Conservation (phyloP, 2,113 vertebrate genomes). For the Ginglymostoma cirratum region DNA sequence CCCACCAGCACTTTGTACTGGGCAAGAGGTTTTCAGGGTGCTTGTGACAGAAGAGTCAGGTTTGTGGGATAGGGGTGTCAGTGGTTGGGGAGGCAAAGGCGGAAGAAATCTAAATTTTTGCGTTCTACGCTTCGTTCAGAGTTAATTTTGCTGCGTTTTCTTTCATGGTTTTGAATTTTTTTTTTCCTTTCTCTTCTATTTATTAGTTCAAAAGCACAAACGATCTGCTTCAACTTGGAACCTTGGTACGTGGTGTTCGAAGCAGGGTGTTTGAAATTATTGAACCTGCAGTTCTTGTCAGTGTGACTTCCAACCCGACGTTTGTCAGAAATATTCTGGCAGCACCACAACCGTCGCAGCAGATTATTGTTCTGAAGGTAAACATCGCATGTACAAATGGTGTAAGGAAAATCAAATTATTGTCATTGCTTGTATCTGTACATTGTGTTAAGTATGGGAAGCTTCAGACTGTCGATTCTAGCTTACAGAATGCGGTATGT, state of each 20-base stretch:
- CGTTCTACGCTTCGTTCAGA: neutral
- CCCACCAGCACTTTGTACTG: neutral
- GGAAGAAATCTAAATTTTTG: neutral
- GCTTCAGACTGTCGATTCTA: neutral
- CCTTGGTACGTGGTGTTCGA: slow-evolving; percentile 32
- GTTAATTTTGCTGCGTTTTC: neutral
- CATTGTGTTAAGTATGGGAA: neutral
- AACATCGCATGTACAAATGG: neutral
- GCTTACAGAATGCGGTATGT: neutral
- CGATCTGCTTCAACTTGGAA: slow-evolving; percentile 32
- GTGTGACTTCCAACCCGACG: neutral
- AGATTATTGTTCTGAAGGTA: slow-evolving; percentile 40
- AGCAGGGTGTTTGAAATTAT: slow-evolving; percentile 1
- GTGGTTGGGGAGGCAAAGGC: no score
- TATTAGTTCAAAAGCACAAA: slow-evolving; percentile 35
- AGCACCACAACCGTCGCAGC: slow-evolving; percentile 12
- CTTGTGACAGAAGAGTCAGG: neutral
- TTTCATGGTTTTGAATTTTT: neutral
- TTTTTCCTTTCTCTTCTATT: neutral
- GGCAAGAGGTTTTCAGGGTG: neutral
- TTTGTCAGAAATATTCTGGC: slow-evolving; percentile 34
- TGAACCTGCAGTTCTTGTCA: neutral
- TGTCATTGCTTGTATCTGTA: neutral
- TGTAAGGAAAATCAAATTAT: neutral
- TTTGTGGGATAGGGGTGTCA: neutral